Percentiles rank a stretch among this genome's conserved stretches.
These are phyloP conservation scores for Luperina testacea DNA, from an alignment of 2,888 invertebrate species.

Conservation along the genomic window DNA sequence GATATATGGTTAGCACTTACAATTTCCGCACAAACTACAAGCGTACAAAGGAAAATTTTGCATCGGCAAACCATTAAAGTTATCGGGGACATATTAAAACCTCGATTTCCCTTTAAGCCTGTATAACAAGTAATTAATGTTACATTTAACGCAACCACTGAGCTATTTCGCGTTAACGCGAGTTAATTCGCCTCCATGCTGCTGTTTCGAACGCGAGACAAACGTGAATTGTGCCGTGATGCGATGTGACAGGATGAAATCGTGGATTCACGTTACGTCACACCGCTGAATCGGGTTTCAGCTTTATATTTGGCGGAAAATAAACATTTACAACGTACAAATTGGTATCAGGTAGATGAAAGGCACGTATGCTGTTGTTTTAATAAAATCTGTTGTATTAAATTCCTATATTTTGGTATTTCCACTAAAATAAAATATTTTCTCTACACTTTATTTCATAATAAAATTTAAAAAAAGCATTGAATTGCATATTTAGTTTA, in stretches of 20 bases:
- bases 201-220: constrained; percentile 35
- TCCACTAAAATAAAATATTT: background rate
- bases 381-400: background rate
- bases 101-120: constrained; percentile 55
- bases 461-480: background rate
- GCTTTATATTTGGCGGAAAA: constrained; percentile 17
- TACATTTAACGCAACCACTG: constrained; percentile 59
- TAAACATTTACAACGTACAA: background rate
- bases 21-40: constrained; percentile 37
- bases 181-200: constrained; percentile 61
- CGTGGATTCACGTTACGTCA: constrained; percentile 33
- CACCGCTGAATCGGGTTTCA: constrained; percentile 17
- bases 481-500: background rate
- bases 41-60: constrained; percentile 53
- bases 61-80: constrained; percentile 57
- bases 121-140: constrained; percentile 67
- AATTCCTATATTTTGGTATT: background rate
- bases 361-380: background rate
- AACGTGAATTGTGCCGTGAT: constrained; percentile 43
- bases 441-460: background rate
- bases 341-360: constrained; percentile 5
- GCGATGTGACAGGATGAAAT: constrained; percentile 49
- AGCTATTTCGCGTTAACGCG: constrained; percentile 58
- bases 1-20: background rate
- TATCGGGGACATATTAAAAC: constrained; percentile 60